phyloP scores from a whole-genome alignment of 2,113 vertebrate genomes.

The Misgurnus anguillicaudatus region DNA sequence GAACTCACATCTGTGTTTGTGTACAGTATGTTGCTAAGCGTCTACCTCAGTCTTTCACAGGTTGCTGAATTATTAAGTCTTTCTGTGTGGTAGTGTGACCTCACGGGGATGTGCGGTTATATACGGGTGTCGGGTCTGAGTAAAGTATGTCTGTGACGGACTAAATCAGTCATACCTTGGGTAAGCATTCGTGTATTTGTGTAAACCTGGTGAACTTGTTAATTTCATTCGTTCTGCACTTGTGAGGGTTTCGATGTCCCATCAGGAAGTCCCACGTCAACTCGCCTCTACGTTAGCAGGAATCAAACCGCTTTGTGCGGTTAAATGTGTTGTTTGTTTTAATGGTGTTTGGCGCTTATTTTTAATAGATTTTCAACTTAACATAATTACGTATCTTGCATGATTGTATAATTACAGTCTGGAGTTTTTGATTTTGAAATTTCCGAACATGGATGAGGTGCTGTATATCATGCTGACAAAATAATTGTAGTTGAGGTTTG shows the following conservation, averaged over 20 bases:
- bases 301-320: not conserved
- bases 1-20: conserved; percentile 56
- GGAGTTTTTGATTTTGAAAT: conserved; percentile 5
- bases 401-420: not conserved
- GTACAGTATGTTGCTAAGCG: conserved; percentile 44
- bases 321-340: not conserved
- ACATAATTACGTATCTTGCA: not conserved
- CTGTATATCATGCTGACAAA: not conserved
- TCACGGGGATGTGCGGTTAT: conserved; percentile 1
- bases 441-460: not conserved
- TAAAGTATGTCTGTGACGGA: not conserved
- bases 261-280: not conserved
- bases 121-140: not conserved
- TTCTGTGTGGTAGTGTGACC: conserved; percentile 18
- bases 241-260: conserved; percentile 3
- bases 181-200: not conserved
- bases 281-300: not conserved
- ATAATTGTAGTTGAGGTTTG: not conserved
- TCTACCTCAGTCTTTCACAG: conserved; percentile 41
- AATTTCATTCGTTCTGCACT: not conserved
- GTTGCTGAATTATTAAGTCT: conserved; percentile 31
- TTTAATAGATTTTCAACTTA: not conserved
- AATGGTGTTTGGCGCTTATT: not conserved
- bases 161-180: not conserved
- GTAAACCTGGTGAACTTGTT: not conserved